These are phyloP conservation scores for Chamaetylas fuelleborni DNA, from an alignment of 2,113 vertebrate species.

Conservation along the genomic window DNA sequence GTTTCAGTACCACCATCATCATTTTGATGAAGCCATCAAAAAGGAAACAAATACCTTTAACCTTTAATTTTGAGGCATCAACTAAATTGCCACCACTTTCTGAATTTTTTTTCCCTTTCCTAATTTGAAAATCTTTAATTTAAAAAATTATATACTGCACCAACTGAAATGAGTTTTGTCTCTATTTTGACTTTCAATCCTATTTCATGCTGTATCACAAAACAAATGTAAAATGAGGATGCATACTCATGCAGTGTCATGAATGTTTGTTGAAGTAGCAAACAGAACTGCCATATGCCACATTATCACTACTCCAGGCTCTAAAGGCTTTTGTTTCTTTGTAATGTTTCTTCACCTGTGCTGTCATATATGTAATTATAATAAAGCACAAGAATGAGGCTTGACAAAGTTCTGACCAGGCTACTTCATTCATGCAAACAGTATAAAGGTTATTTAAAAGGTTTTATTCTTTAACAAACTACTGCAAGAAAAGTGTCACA, in stretches of 20 bases:
- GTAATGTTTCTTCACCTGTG: background rate
- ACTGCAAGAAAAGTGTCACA: background rate
- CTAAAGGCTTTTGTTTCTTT: background rate
- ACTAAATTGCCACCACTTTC: background rate
- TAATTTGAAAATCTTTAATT: constrained; percentile 22
- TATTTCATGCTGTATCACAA: background rate
- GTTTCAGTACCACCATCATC: background rate
- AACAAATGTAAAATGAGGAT: background rate
- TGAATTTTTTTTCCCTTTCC: background rate
- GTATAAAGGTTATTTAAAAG: background rate
- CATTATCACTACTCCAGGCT: background rate
- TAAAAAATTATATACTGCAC: constrained; percentile 12
- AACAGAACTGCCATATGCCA: background rate
- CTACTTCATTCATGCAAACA: background rate
- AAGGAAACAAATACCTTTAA: background rate
- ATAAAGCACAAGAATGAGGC: background rate
- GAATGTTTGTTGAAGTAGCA: background rate
- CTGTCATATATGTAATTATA: background rate
- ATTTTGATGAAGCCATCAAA: background rate
- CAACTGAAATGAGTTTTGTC: background rate
- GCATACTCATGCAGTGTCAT: background rate
- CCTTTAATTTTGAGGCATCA: background rate
- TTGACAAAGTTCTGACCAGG: constrained; percentile 10
- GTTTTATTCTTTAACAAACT: constrained; percentile 40
- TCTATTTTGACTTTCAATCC: background rate